Evolutionary conservation across 2,113 vertebrate species (phyloP).

Genomic region (Triplophysa dalaica): DNA sequence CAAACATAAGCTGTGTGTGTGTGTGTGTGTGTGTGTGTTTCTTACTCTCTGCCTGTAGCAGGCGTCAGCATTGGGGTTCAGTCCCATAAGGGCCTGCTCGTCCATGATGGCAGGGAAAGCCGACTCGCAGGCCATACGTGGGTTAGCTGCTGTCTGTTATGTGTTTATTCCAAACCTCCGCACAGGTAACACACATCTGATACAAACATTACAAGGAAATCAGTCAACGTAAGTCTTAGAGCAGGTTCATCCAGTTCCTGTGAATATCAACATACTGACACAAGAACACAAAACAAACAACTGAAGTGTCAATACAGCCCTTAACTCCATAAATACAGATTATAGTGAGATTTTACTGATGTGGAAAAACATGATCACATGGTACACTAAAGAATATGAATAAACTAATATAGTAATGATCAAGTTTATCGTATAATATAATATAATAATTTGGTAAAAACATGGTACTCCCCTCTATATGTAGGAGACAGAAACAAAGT

Average conservation of each 20-base stretch:
- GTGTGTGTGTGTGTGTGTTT: not conserved
- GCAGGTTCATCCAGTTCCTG: not conserved
- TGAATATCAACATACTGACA: not conserved
- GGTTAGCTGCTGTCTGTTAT: constrained; percentile 73
- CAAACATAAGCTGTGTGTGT: not conserved
- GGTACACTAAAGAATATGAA: too few relatives aligned
- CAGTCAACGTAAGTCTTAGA: not conserved
- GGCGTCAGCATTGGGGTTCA: constrained; percentile 94
- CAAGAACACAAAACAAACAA: not conserved
- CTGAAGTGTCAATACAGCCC: too few relatives aligned
- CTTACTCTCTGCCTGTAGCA: constrained; percentile 92
- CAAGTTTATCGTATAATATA: too few relatives aligned
- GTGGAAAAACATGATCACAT: too few relatives aligned
- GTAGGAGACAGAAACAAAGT: too few relatives aligned
- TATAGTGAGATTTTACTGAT: too few relatives aligned
- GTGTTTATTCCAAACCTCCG: constrained; percentile 73
- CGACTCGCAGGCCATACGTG: constrained; percentile 74
- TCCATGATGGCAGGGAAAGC: constrained; percentile 85
- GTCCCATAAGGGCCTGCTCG: constrained; percentile 95
- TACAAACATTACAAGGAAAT: not conserved
- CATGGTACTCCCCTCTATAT: too few relatives aligned
- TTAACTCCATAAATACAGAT: too few relatives aligned
- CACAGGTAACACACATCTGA: constrained; percentile 81
- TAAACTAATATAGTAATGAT: too few relatives aligned
- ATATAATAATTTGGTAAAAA: too few relatives aligned